Evolutionary conservation across 2,888 invertebrate genomes (phyloP), one percentile per base, ranked within the genome.

Genomic region (Oxytorus armatus): DNA sequence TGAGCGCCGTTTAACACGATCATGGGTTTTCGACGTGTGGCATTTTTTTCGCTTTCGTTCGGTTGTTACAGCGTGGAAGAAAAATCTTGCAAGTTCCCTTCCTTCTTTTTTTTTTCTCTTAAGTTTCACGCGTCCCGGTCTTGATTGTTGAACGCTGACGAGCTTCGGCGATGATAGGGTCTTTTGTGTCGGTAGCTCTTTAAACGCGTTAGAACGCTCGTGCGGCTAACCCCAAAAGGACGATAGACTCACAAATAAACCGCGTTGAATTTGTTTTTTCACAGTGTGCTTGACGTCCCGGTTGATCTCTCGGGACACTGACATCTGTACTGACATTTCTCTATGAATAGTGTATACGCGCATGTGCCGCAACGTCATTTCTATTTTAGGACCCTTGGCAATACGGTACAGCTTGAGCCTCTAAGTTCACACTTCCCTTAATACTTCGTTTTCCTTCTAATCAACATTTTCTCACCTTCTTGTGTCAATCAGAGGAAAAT

Each of bases 211-310:
- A 66, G 39, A 39, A 55, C 14, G n/a, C 14, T 18, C 57, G 14
- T 39, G 39, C 66, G 44, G 42, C 77, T 49, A 47, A 47, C 51
- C n/a, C 47, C 33, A 42, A 29, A 57, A 49, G 66, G 18, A 72
- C 66, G 65, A 44, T 66, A 42, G 49, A 61, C 49, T 57, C 66
- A 76, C 79, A 66, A 79, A 79, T 76, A 79, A 66, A 72, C 76
- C 23, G 18, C 10, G 55, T 59, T 65, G 3, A 65, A 70, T 65
- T 66, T 79, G 66, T 72, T 75, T 78, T 68, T 74, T 79, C 51
- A 57, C 33, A 3, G 25, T 10, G 23, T 33, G 44, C 42, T 14
- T 44, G 65, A 53, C 23, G 29, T 39, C 29, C 29, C 14, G 5
- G 36, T n/a, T n/a, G 11, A 23, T 57, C 59, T 29, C 47, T 57